A percentile compares a stretch with the other conserved stretches of the same genome.
These are phyloP conservation scores for Dicycla oo DNA, from an alignment of 2,888 invertebrate genomes.

Conservation along the genomic window DNA sequence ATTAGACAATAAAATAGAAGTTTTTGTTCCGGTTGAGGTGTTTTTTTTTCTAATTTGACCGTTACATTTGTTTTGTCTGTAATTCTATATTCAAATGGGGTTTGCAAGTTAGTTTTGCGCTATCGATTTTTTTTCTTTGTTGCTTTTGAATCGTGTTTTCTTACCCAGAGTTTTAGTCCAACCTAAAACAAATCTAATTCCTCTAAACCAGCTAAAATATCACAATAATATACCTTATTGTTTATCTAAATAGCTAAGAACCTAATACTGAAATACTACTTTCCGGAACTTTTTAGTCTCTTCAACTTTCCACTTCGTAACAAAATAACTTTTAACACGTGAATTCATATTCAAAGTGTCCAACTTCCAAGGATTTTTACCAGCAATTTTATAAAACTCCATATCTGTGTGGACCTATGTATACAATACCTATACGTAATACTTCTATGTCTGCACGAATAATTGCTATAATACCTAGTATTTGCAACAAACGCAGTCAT, in stretches of 20 bases:
- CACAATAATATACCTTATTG: no score
- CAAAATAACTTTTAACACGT: neutral
- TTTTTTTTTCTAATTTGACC: slow-evolving; percentile 37
- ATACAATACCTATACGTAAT: slow-evolving; percentile 19
- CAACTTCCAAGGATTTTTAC: slow-evolving; percentile 6
- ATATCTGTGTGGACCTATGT: neutral
- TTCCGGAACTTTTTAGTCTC: neutral
- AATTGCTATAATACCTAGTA: slow-evolving; percentile 40
- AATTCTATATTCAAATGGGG: slow-evolving; percentile 24
- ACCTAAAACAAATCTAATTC: neutral
- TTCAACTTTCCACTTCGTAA: neutral
- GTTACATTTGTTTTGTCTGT: slow-evolving; percentile 34
- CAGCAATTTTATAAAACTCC: neutral
- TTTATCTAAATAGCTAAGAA: neutral
- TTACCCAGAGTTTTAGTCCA: neutral
- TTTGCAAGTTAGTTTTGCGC: neutral
- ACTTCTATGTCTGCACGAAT: slow-evolving; percentile 23
- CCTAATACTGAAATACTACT: neutral
- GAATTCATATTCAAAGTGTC: neutral
- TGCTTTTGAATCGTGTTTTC: neutral
- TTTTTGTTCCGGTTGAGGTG: slow-evolving; percentile 42
- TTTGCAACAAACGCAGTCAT: slow-evolving; percentile 29
- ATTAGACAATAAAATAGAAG: slow-evolving; percentile 60
- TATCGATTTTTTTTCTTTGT: neutral
- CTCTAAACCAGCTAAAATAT: neutral